These are phyloP conservation scores for Onychostruthus taczanowskii DNA, from an alignment of 2,113 vertebrate genomes.

Conservation along the genomic window DNA sequence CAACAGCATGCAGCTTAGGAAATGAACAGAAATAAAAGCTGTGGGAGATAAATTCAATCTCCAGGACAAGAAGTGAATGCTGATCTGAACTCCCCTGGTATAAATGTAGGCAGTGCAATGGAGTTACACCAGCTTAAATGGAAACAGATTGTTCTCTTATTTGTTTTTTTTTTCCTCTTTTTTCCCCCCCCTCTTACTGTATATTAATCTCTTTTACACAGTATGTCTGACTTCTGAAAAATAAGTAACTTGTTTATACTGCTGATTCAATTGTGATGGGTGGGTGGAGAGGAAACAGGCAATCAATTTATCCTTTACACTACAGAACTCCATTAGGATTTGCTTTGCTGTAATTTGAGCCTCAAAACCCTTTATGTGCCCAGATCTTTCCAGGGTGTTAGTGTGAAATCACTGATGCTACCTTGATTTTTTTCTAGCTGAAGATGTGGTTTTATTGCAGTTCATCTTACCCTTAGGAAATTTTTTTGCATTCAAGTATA, in stretches of 20 bases:
- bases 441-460: neutral
- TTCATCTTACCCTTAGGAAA: neutral
- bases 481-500: neutral
- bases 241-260: neutral
- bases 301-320: neutral
- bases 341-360: neutral
- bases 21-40: conserved; percentile 24
- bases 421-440: neutral
- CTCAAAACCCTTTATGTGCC: neutral
- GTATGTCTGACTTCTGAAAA: neutral
- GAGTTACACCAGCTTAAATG: neutral
- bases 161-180: neutral
- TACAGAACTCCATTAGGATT: neutral
- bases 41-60: conserved; percentile 32
- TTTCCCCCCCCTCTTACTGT: neutral
- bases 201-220: neutral
- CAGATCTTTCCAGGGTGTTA: neutral
- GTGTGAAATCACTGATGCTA: neutral
- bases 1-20: neutral
- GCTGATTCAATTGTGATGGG: neutral
- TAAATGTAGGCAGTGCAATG: neutral
- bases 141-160: neutral
- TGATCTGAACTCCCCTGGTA: neutral
- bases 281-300: neutral
- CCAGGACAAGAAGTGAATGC: neutral